Evolutionary conservation across 2,888 invertebrate genomes (phyloP).

Genomic region (Meteorus colon): DNA sequence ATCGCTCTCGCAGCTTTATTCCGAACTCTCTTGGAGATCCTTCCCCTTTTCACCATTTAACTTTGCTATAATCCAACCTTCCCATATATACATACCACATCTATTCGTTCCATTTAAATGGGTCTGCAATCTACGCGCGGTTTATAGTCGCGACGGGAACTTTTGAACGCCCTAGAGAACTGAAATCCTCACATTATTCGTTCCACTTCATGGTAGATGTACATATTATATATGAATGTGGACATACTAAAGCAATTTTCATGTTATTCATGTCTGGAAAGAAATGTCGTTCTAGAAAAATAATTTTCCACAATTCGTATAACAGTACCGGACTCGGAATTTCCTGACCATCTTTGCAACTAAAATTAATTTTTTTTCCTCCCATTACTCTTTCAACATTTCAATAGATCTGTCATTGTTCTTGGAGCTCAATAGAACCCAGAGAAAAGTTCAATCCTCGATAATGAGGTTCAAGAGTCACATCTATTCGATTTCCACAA

Average conservation of each 20-base stretch:
- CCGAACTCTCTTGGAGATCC: conserved; percentile 10
- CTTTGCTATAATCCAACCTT: conserved; percentile 27
- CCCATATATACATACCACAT: neutral
- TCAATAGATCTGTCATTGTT: too few relatives aligned
- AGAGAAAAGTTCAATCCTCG: too few relatives aligned
- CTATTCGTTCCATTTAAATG: conserved; percentile 36
- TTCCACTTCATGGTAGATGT: conserved; percentile 48
- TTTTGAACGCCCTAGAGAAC: conserved; percentile 51
- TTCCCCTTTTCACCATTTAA: conserved; percentile 10
- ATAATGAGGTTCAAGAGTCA: too few relatives aligned
- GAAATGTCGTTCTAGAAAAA: too few relatives aligned
- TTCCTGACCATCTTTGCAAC: too few relatives aligned
- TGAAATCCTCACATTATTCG: conserved; percentile 51
- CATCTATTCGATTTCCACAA: too few relatives aligned
- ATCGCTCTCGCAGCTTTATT: neutral
- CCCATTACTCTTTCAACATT: too few relatives aligned
- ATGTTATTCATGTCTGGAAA: conserved; percentile 28
- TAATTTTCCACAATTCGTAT: too few relatives aligned
- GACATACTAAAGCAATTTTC: neutral
- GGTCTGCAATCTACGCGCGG: conserved; percentile 8
- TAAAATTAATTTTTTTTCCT: too few relatives aligned
- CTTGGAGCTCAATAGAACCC: too few relatives aligned
- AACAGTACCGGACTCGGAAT: too few relatives aligned
- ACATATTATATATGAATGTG: conserved; percentile 3
- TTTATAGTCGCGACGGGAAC: conserved; percentile 36